A percentile compares a stretch with the other conserved stretches of the same genome.
phyloP scores from a whole-genome alignment of 2,113 vertebrate species.

The Sturnira hondurensis region DNA sequence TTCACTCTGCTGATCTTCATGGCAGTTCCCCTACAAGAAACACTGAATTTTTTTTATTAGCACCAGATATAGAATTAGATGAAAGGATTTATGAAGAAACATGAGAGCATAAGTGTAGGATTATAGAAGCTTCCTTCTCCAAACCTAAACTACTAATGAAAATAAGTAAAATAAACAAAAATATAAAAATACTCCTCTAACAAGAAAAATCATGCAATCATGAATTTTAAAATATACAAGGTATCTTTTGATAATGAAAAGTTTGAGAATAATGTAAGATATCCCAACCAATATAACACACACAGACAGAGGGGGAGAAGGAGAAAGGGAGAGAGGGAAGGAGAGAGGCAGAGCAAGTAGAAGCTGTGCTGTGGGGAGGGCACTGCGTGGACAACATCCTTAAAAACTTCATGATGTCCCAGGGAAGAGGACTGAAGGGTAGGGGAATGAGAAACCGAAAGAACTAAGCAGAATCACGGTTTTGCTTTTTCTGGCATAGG shows the following conservation, averaged over 20 bases:
- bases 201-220: not conserved
- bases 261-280: not conserved
- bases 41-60: not conserved
- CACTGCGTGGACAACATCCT: not conserved
- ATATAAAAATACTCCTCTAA: not conserved
- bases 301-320: not conserved
- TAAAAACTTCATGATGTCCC: not conserved
- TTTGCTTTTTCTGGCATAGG: not conserved
- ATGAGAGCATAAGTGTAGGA: not conserved
- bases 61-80: not conserved
- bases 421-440: not conserved
- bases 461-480: not conserved
- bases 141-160: not conserved
- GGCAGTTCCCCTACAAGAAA: slow-evolving; percentile 4
- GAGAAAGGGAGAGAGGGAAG: not conserved
- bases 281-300: not conserved
- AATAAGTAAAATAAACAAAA: not conserved
- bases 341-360: not conserved
- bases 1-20: not conserved
- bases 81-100: not conserved
- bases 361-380: not conserved
- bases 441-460: not conserved
- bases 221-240: not conserved
- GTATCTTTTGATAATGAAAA: not conserved
- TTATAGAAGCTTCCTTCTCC: not conserved